Conservation (phyloP, 2,888 invertebrate species). For the Drosophila phalerata region DNA sequence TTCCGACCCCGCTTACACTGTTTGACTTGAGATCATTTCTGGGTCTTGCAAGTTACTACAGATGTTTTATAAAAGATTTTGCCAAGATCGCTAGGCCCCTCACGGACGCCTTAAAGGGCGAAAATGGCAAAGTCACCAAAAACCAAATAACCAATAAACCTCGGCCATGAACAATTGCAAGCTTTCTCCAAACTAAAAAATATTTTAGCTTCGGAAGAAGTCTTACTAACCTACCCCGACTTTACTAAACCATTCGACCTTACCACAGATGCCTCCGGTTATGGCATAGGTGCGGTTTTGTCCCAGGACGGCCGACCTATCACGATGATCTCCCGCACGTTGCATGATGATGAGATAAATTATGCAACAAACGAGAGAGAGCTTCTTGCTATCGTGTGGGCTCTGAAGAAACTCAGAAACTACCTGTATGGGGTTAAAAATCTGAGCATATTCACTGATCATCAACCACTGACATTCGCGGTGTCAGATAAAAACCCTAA, state of each 20-base stretch:
- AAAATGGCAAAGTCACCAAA: neutral
- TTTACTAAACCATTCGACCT: constrained; percentile 14
- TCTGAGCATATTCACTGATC: neutral
- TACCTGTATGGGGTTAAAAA: constrained; percentile 5
- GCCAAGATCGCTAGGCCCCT: neutral
- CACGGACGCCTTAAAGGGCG: neutral
- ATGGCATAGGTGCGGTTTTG: constrained; percentile 1
- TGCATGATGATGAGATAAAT: neutral
- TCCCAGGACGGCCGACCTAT: neutral
- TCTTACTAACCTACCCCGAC: constrained; percentile 9
- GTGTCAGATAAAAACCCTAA: neutral
- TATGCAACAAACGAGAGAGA: constrained; percentile 13
- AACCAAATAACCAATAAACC: neutral
- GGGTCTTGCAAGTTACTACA: neutral
- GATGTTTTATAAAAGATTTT: constrained; percentile 1
- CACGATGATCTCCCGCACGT: constrained; percentile 1
- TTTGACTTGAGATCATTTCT: neutral
- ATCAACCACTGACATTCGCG: neutral
- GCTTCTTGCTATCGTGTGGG: constrained; percentile 8
- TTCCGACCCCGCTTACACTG: neutral
- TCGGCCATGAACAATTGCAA: neutral
- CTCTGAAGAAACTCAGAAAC: neutral
- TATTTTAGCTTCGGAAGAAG: neutral
- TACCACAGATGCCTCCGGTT: neutral
- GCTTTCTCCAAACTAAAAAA: neutral